Base-by-base conservation (phyloP, 2,888 invertebrate species). In the Polia nebulosa region DNA sequence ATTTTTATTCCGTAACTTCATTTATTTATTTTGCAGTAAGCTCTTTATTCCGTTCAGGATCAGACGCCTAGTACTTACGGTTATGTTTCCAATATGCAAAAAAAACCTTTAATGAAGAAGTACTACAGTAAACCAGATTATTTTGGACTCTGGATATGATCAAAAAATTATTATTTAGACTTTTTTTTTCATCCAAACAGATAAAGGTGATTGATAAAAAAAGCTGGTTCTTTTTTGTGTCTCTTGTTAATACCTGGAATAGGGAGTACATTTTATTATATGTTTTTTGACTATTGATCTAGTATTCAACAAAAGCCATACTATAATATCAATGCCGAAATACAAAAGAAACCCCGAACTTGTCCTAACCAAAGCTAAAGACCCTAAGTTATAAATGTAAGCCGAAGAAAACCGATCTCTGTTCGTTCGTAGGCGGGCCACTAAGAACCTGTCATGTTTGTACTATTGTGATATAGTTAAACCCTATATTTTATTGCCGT, bases 361-460 rank as follows among this genome's bases (percentile, higher is more conserved):
- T 44, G 15, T 32, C 47, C 52, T 32, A 51, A 51, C 44, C 3
- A 57, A 76, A 77, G 32, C 56, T 52, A 25, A 67, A 76, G 69
- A 44, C 63, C 62, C 47, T 45, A 63, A 76, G 76, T 63, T 63
- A 80, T 76, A 80, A 69, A 80, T 76, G 60, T 76, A 80, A 60
- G 57, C 77, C 59, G 60, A 53, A 27, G 52, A 63, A 76, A 80
- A 77, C 81, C 77, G 81, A 70, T 60, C 63, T 34, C 32, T 61
- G 77, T 53, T 70, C 81, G 81, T 70, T 76, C 81, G 81, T 76
- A 77, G 76, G 81, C 76, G 77, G 81, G 57, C 59, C 20, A 32
- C 77, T 68, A 76, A 70, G 63, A 70, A 61, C 76, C 63, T 69
- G 81, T 76, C 77, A 61, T 80, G 78, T 77, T 81, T 61, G 60